phyloP scores from a whole-genome alignment of 1,140 invertebrate genomes.

The Drosophila pseudoananassae region DNA sequence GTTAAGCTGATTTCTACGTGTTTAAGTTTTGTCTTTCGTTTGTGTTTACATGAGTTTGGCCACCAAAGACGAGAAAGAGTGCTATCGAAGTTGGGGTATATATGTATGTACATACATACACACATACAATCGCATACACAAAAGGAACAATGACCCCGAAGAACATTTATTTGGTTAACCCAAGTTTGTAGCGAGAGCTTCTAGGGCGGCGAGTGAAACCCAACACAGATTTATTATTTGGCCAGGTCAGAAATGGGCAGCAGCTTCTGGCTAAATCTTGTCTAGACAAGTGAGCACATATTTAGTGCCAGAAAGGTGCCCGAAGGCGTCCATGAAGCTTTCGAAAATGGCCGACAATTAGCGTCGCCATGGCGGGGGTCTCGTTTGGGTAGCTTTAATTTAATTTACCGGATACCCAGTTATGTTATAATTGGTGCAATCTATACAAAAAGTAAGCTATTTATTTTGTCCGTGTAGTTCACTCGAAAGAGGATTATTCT shows the following conservation, averaged over 20 bases:
- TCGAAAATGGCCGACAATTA: constrained; percentile 45
- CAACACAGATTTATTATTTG: constrained; percentile 76
- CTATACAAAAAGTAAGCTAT: neutral
- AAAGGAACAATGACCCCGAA: constrained; percentile 51
- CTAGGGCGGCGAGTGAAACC: constrained; percentile 27
- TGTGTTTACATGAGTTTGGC: constrained; percentile 69
- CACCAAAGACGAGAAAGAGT: constrained; percentile 6
- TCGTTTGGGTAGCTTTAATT: constrained; percentile 41
- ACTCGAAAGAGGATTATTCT: constrained; percentile 3
- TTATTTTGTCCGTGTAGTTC: constrained; percentile 4
- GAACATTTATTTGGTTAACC: constrained; percentile 72
- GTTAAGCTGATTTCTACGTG: constrained; percentile 71
- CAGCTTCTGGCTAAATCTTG: constrained; percentile 59
- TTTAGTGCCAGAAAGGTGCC: constrained; percentile 42
- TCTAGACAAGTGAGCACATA: constrained; percentile 72
- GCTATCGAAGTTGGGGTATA: no score
- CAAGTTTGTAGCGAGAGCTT: neutral
- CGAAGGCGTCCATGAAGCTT: constrained; percentile 2
- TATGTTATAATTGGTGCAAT: neutral
- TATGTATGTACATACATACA: no score
- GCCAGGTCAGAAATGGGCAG: constrained; percentile 30
- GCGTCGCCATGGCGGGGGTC: constrained; percentile 27
- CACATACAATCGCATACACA: constrained; percentile 8
- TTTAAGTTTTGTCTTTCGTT: constrained; percentile 69
- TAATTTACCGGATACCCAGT: constrained; percentile 29